Percentiles rank a stretch among this genome's conserved stretches.
Conservation (phyloP, 2,113 vertebrate species). For the Rutilus rutilus region DNA sequence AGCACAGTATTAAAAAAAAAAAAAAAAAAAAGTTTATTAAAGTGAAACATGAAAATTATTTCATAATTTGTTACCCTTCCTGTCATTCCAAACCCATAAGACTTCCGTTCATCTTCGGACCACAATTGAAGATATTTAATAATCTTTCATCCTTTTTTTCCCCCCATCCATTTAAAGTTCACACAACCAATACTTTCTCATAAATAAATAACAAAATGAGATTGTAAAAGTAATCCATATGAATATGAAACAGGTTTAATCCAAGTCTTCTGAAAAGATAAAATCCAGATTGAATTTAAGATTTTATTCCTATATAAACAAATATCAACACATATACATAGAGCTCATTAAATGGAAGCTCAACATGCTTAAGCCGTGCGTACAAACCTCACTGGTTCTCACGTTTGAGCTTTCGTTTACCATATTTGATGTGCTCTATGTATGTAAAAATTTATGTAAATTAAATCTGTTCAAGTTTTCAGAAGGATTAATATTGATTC, state of each 20-base stretch:
- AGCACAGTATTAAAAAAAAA: too few species aligned
- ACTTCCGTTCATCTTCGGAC: background rate
- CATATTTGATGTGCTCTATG: background rate
- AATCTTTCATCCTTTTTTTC: background rate
- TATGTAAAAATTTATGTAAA: too few species aligned
- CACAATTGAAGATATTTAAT: background rate
- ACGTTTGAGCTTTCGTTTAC: background rate
- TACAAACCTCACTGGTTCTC: background rate
- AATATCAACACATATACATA: background rate
- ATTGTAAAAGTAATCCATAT: background rate
- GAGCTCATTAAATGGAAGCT: background rate
- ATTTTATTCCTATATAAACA: background rate
- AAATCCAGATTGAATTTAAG: background rate
- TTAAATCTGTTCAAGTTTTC: too few species aligned
- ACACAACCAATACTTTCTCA: background rate
- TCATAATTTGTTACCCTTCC: background rate
- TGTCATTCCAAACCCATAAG: background rate
- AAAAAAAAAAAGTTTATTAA: too few species aligned
- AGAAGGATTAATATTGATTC: background rate
- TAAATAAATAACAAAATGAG: background rate
- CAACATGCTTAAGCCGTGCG: background rate
- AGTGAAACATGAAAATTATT: background rate
- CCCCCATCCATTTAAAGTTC: background rate
- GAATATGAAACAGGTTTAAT: background rate
- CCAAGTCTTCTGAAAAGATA: too few species aligned